Conservation (phyloP, 2,113 vertebrate species). For the Rhinopomastus cyanomelas region DNA sequence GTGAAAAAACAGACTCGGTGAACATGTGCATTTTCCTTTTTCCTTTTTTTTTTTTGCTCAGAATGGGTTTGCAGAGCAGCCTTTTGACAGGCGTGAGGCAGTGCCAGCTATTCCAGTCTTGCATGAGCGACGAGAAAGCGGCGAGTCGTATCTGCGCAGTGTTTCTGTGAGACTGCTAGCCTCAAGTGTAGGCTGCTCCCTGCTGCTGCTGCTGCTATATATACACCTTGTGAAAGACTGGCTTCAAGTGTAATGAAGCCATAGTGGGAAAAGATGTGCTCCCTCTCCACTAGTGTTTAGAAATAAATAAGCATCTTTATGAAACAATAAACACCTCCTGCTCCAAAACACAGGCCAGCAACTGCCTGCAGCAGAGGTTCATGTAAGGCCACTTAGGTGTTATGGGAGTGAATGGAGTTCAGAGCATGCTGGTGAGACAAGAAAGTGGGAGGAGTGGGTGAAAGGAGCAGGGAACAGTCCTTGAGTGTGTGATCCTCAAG, state of each 20-base stretch:
- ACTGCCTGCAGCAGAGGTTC: neutral
- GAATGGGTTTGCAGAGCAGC: constrained; percentile 21
- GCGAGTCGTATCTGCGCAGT: neutral
- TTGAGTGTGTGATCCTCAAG: neutral
- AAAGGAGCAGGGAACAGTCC: neutral
- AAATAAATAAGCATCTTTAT: neutral
- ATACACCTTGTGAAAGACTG: neutral
- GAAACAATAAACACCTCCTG: neutral
- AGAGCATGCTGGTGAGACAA: neutral
- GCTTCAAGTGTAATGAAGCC: neutral
- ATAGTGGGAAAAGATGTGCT: neutral
- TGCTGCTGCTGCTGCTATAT: constrained; percentile 51
- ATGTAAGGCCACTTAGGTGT: neutral
- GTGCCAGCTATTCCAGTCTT: neutral
- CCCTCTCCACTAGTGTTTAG: neutral
- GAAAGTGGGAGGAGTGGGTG: neutral
- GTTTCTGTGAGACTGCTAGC: constrained; percentile 49
- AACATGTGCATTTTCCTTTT: constrained; percentile 29
- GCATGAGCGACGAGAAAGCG: neutral
- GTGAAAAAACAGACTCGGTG: constrained; percentile 16
- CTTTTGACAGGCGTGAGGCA: constrained; percentile 25
- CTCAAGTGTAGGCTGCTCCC: constrained; percentile 38
- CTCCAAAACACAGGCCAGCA: neutral
- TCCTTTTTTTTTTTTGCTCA: neutral
- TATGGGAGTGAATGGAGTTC: neutral